Evolutionary conservation across 2,797 vertebrate species (phyloP), one percentile per base, ranked within the genome.

Genomic region (Notolepis coatsorum): DNA sequence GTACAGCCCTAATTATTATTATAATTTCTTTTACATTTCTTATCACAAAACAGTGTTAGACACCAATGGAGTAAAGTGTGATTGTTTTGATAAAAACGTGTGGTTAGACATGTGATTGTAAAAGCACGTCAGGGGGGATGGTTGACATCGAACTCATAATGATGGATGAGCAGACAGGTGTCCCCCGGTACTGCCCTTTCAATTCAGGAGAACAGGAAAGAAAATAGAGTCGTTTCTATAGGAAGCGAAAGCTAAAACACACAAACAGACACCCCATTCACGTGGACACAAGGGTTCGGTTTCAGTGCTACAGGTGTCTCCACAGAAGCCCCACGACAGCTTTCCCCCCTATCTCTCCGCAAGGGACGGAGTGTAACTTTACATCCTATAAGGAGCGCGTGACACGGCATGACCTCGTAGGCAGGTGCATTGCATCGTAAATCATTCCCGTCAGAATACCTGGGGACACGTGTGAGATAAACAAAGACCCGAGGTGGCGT

Each of bases 301-400:
- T 85, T 84, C 77, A 79, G 23, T 27, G 54, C 45, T 45, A 59
- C 79, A 84, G 82, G 80, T 87, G 84, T 79, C 61, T 54, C 56
- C 33, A 62, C 60, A 65, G 41, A 65, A 57, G 63, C 57, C 58
- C 64, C 50, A 45, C 48, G 46, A 60, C 52, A 17, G 66, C 75
- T 69, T 59, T 23, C 56, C 39, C 1, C 35, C 38, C n/a, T 57
- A 69, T 71, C 63, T 70, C 51, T 62, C 49, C 43, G 21, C 49
- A 46, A 56, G 33, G 13, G 43, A 24, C n/a, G 31, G 47, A 68
- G 63, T 73, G 62, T 64, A 43, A 50, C 39, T 65, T 68, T 65
- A 59, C 68, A 54, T 60, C 31, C 20, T 23, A n/a, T n/a, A n/a
- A n/a, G n/a, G n/a, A n/a, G n/a, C n/a, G n/a, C n/a, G n/a, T n/a